Evolutionary conservation across 1,140 invertebrate species (phyloP), one percentile per base, ranked within the genome.

Genomic region (Aphelinus certus): DNA sequence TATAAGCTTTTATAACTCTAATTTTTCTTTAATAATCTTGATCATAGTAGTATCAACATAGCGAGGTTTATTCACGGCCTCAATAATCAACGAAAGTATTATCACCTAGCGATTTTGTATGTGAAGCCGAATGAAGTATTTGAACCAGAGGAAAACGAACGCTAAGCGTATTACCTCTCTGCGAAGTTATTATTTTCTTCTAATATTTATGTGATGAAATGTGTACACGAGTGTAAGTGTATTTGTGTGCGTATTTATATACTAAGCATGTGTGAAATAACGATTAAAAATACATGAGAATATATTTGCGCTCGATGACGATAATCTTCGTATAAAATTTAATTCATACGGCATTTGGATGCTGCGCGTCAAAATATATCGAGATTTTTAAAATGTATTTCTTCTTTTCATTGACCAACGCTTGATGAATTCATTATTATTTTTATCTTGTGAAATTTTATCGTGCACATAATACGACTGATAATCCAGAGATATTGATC

Each of bases 71-170:
- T 2, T 6, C 26, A 61, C 7, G 47, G 47, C 42, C 49, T 49
- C 58, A n/a, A 63, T 66, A 48, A n/a, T 62, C 47, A 69, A 61
- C n/a, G 43, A 68, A 74, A 74, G 72, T 74, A 74, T 68, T 74
- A 43, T 63, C 62, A 46, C 43, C 6, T 62, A 68, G n/a, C n/a
- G 60, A 53, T 62, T 62, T 67, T 7, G 62, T 74, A 49, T 42
- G 10, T 10, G 9, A 5, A 74, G 26, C 65, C 65, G 58, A 74
- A 46, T 7, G 53, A 26, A 74, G 72, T 74, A 74, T 74, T 74
- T 45, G 10, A 61, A 45, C n/a, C 45, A 9, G 42, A 61, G 43
- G 6, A n/a, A 57, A n/a, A 53, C 26, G 45, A 68, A 10, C 6
- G 49, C 51, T 9, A 42, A 69, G 47, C 64, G 42, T 51, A 3